Evolutionary conservation across 2,888 invertebrate species (phyloP), one percentile per base, ranked within the genome.

Genomic region (Tenthredo amoena): DNA sequence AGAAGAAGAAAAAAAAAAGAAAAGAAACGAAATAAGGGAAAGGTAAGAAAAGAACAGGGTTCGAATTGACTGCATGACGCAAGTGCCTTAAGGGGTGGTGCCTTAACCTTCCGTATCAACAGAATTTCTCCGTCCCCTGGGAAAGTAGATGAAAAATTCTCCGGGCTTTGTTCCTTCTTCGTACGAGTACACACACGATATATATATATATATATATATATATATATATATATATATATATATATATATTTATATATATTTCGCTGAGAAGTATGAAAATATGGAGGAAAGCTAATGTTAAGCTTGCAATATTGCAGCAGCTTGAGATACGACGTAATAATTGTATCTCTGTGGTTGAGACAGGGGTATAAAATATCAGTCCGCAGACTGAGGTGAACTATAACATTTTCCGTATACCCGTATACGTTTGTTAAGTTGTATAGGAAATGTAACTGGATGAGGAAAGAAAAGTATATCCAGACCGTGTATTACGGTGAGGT

Each of bases 81-180:
- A n/a, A 84, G 34, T 71, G 72, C 37, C 43, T 55, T n/a, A 34
- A 84, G 50, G 50, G 43, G 55, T 21, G 15, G 43, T n/a, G n/a
- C n/a, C n/a, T n/a, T n/a, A 40, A 31, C 65, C 55, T 83, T 31
- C 37, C 43, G 40, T 83, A 74, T 74, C 74, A 43, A 65, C 83
- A 65, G 40, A 83, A 65, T 65, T 65, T 34, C 40, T 34, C 26
- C 26, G 9, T 74, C 15, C 15, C 72, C 0, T 15, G n/a, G 55
- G 74, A 74, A 74, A 26, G 21, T n/a, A 74, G 74, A 74, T 74
- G 74, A 74, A 40, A 74, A 74, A 43, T 74, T 74, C 15, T 74
- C 43, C 7, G 4, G 43, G 26, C 31, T 43, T 74, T 72, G 37
- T 40, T 72, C 43, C 43, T 72, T n/a, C 5, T 43, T n/a, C 43